phyloP scores from a whole-genome alignment of 1,140 invertebrate genomes.

The silkworm (Bombyx mori) region DNA sequence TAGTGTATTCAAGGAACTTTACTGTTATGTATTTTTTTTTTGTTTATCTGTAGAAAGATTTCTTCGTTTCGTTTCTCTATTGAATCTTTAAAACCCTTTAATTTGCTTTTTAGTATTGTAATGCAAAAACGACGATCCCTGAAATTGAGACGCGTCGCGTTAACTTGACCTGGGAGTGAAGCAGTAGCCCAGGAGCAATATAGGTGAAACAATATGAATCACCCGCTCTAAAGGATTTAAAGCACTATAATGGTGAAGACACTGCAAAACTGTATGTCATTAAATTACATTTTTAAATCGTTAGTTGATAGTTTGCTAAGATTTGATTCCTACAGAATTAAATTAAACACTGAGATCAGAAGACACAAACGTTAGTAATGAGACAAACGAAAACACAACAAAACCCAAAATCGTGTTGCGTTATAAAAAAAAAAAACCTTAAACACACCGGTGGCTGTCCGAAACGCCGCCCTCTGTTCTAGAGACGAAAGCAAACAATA shows the following conservation, averaged over 20 bases:
- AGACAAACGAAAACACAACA: conserved; percentile 29
- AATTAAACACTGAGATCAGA: not conserved
- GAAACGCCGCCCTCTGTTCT: conserved; percentile 66
- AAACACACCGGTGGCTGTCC: conserved; percentile 50
- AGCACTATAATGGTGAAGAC: no score
- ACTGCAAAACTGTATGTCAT: not conserved
- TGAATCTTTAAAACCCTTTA: no score
- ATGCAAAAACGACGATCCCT: no score
- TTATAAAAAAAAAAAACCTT: conserved; percentile 30
- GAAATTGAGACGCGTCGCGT: no score
- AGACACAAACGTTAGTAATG: conserved; percentile 18
- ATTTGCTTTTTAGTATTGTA: no score
- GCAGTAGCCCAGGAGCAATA: no score
- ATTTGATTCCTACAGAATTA: no score
- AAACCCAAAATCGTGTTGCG: conserved; percentile 43
- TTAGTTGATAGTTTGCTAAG: not conserved
- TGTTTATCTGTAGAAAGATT: no score
- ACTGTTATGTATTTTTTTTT: not conserved
- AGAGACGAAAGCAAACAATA: conserved; percentile 61
- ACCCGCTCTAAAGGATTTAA: no score
- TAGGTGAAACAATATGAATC: no score
- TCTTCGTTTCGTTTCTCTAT: no score
- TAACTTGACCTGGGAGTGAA: no score
- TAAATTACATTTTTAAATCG: conserved; percentile 1
- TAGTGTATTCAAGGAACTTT: not conserved